A percentile compares a stretch with the other conserved stretches of the same genome.
phyloP scores from a whole-genome alignment of 2,113 vertebrate genomes.

The Erythrocebus patas region DNA sequence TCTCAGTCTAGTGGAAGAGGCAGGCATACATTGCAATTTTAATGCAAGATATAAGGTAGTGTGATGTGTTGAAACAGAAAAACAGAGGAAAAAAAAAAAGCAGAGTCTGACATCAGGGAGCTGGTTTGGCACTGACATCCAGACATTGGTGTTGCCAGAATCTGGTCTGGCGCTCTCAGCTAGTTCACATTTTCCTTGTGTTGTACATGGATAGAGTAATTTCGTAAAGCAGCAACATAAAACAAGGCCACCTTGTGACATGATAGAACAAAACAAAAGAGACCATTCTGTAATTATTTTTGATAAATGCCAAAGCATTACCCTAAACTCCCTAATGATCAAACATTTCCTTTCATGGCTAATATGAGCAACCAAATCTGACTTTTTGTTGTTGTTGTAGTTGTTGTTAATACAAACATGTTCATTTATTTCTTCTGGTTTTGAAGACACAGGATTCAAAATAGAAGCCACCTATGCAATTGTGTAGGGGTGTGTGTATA shows the following conservation, averaged over 20 bases:
- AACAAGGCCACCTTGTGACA: neutral
- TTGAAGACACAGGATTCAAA: no score
- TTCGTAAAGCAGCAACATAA: neutral
- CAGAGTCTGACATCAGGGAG: no score
- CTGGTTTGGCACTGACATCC: neutral
- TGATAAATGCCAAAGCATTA: neutral
- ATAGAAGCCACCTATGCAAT: no score
- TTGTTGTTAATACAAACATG: no score
- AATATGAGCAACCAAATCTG: neutral
- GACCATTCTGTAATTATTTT: neutral
- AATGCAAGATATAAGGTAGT: neutral
- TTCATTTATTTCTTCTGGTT: no score
- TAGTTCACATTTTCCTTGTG: neutral
- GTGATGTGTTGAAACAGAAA: neutral
- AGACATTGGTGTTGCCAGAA: neutral
- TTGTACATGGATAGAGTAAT: neutral
- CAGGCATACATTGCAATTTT: neutral
- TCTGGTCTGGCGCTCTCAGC: no score
- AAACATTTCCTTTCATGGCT: neutral
- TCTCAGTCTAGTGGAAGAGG: neutral
- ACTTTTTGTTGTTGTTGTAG: no score
- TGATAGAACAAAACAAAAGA: neutral
- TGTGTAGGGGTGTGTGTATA: no score
- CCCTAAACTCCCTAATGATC: neutral
- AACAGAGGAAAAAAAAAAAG: neutral